phyloP scores from a whole-genome alignment of 1,140 invertebrate species.

The Colletes gigas region DNA sequence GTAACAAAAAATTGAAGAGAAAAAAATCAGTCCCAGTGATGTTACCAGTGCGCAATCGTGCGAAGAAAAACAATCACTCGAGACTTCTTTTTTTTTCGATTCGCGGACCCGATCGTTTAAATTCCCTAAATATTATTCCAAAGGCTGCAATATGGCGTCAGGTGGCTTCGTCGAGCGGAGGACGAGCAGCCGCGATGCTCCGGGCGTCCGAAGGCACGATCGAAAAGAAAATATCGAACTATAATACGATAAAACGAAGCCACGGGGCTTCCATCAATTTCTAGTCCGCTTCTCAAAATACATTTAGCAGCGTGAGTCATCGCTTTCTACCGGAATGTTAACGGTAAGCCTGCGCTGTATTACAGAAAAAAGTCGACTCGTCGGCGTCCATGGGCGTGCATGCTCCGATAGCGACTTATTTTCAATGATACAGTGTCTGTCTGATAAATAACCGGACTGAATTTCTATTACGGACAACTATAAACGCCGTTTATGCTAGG shows the following conservation, averaged over 20 bases:
- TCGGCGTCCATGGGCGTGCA: conserved; percentile 30
- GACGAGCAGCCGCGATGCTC: neutral
- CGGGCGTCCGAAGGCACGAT: neutral
- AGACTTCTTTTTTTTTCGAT: too few relatives aligned
- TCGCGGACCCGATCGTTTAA: too few relatives aligned
- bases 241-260: neutral
- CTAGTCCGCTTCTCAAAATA: conserved; percentile 53
- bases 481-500: too few relatives aligned
- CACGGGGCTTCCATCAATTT: conserved; percentile 45
- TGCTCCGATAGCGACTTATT: conserved; percentile 43
- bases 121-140: neutral
- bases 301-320: conserved; percentile 54
- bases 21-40: neutral
- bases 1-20: too few relatives aligned
- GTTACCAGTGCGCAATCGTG: neutral
- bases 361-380: conserved; percentile 36
- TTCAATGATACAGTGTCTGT: conserved; percentile 18
- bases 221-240: neutral
- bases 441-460: neutral
- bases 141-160: neutral
- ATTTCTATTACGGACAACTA: too few relatives aligned
- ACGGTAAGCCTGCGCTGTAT: conserved; percentile 44
- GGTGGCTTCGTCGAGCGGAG: too few relatives aligned
- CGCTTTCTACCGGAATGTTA: conserved; percentile 64
- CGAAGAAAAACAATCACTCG: too few relatives aligned